These are phyloP conservation scores for Pseudobourletiella spinata DNA, from an alignment of 1,140 invertebrate species.

Conservation along the genomic window DNA sequence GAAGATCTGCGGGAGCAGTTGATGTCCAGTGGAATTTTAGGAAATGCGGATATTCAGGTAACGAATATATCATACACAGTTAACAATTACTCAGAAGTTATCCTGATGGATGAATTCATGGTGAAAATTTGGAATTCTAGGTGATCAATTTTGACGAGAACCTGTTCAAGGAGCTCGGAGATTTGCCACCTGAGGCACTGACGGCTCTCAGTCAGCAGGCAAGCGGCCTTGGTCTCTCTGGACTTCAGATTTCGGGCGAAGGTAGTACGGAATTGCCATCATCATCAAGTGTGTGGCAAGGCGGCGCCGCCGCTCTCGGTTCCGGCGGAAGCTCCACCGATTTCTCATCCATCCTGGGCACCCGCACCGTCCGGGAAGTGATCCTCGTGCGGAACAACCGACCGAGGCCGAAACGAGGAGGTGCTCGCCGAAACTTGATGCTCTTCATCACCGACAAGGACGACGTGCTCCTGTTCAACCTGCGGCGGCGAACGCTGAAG, in stretches of 20 bases:
- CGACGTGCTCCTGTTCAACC: slow-evolving; percentile 13
- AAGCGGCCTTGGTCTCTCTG: background rate
- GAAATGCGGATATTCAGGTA: slow-evolving; percentile 75
- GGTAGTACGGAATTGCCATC: background rate
- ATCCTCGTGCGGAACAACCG: background rate
- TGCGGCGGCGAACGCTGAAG: background rate
- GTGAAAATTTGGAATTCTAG: too few species aligned
- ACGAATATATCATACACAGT: too few species aligned
- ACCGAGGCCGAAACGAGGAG: slow-evolving; percentile 6
- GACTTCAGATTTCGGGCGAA: background rate
- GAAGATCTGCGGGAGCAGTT: slow-evolving; percentile 72
- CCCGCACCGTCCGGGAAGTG: background rate
- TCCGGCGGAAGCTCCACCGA: background rate
- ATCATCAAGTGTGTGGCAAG: slow-evolving; percentile 4
- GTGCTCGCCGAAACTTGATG: background rate
- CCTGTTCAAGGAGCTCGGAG: slow-evolving; percentile 54
- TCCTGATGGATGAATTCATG: too few species aligned
- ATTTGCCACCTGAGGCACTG: slow-evolving; percentile 63
- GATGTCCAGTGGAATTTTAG: slow-evolving; percentile 70
- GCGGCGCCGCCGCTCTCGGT: background rate
- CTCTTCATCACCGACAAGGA: slow-evolving; percentile 16
- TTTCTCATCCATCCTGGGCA: background rate
- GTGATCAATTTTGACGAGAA: slow-evolving; percentile 75
- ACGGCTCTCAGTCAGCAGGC: slow-evolving; percentile 5
- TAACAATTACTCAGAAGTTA: too few species aligned